Base-by-base conservation (phyloP, 35 echinoderm and acorn worm species). In the Diadema setosum region DNA sequence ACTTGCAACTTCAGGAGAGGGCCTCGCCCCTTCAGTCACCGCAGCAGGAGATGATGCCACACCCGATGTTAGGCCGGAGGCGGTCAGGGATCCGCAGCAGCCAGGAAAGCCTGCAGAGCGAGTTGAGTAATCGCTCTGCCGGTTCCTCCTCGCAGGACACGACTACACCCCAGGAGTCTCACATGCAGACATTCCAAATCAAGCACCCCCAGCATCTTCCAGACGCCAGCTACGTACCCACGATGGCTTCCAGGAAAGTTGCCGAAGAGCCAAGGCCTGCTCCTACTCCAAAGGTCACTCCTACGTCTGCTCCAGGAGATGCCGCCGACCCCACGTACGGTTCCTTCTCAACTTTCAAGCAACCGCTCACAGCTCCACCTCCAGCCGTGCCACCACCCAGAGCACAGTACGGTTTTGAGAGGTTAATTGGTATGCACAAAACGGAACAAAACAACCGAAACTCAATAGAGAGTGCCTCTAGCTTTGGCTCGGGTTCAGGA, bases 291-390 rank as follows among this genome's bases (percentile, higher is more conserved):
- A 55, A 48, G 42, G 42, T 27, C 7, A 69, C 84, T 32, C 84
- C 85, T 14, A 75, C 42, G 23, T 44, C 36, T 14, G 91, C 87
- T 27, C 50, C 87, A 26, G 60, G 88, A 1, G 55, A 56, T 55
- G 46, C 69, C 40, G 58, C 80, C 37, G 81, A 94, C 75, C 46
- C 69, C 48, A 59, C 88, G 70, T 78, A 78, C 23, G 21, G 73
- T 78, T 89, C 89, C 5, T 99, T 99, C 58, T 99, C 96, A 49
- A 99, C 96, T 18, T 99, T 99, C 40, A 99, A 99, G 70, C 89
- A 99, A 64, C 87, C 90, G 9, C 91, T 83, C 8, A 81, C 82
- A 33, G 46, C 52, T 37, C 60, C 85, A 43, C 80, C 65, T 3
- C 56, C 23, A 34, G 40, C 64, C 42, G 4, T 63, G 48, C 63